Base-by-base conservation (phyloP, 2,888 invertebrate species). In the Bugula neritina region DNA sequence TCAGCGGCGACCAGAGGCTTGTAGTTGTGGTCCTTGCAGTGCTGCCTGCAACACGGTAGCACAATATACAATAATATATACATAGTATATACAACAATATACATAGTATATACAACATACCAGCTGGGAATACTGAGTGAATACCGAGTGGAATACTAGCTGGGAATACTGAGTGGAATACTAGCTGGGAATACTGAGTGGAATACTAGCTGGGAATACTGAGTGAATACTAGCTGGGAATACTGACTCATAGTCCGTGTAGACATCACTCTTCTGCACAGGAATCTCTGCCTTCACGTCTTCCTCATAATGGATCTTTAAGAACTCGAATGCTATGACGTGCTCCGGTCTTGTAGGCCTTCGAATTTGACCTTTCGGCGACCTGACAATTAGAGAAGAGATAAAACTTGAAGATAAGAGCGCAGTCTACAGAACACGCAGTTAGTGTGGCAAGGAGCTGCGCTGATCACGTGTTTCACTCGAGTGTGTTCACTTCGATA, bases 221-320 rank as follows among this genome's bases (percentile, higher is more conserved):
- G n/a, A n/a, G n/a, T n/a, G n/a, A n/a, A n/a, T n/a, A n/a, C n/a
- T n/a, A n/a, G n/a, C n/a, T n/a, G n/a, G n/a, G n/a, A n/a, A n/a
- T n/a, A 54, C 70, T 70, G 5, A 70, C 70, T 70, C 29, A 29
- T 70, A 70, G 52, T 70, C 70, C 13, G 23, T 25, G 31, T 70
- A 70, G 13, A 70, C 70, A 23, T 70, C 70, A 43, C 70, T 70
- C 70, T 70, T 70, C 54, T 70, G 70, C 23, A 70, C 31, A 21
- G 70, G 52, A 2, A 43, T 31, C 5, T 70, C 70, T 25, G n/a
- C 70, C 43, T 54, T 70, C 43, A 54, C 43, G 52, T 70, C 70
- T 17, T 70, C 52, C 52, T 70, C 70, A 43, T 70, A 70, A 23
- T 70, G 25, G 35, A 54, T 13, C 52, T 54, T 70, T 2, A 70